Conservation (phyloP, 1,140 invertebrate species). For the Polypedilum pembai region DNA sequence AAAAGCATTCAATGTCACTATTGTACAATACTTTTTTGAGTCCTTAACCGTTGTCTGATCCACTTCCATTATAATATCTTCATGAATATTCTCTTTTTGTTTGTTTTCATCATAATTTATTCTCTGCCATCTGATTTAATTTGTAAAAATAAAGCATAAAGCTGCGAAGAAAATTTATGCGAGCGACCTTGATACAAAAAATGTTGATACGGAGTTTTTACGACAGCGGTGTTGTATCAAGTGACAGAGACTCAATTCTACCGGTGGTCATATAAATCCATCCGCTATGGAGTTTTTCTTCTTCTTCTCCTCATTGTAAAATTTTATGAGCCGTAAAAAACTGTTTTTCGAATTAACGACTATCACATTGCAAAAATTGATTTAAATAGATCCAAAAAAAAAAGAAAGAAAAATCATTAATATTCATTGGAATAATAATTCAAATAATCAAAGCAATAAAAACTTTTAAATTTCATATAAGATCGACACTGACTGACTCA, state of each 20-base stretch:
- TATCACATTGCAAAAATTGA: not conserved
- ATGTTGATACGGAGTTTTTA: not conserved
- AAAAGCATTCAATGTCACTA: too few relatives aligned
- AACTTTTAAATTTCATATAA: not conserved
- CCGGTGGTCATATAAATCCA: too few relatives aligned
- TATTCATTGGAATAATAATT: not conserved
- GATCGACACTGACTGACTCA: too few relatives aligned
- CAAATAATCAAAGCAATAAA: not conserved
- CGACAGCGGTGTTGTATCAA: not conserved
- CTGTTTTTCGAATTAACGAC: not conserved
- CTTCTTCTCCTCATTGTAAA: not conserved
- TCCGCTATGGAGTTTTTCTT: too few relatives aligned
- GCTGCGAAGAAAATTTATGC: conserved; percentile 1
- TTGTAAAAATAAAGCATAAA: too few relatives aligned
- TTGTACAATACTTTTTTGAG: too few relatives aligned
- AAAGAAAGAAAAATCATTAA: not conserved
- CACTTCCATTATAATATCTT: too few relatives aligned
- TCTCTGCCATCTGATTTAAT: too few relatives aligned
- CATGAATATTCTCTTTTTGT: too few relatives aligned
- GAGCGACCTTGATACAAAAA: not conserved
- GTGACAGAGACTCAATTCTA: too few relatives aligned
- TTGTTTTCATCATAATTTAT: too few relatives aligned
- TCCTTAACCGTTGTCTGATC: too few relatives aligned
- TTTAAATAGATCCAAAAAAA: not conserved
- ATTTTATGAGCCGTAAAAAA: conserved; percentile 7